Base-by-base conservation (phyloP, 2,797 vertebrate genomes). In the Dipus sagitta region DNA sequence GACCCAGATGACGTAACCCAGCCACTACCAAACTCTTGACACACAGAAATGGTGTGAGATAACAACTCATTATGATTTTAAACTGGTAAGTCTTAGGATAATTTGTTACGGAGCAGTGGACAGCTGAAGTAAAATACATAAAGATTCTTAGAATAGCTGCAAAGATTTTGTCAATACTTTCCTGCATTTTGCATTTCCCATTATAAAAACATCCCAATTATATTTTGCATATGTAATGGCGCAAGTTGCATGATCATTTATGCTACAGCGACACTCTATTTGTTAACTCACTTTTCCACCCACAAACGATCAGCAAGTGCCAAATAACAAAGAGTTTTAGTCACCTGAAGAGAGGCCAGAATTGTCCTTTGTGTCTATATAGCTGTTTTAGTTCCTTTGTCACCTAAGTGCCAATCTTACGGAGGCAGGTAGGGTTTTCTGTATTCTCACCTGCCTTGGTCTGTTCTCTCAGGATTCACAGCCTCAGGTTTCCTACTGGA, bases 41-140 rank as follows among this genome's bases (percentile, higher is more conserved):
- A 38, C 34, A 89, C 26, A 89, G 58, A 86, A 91, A 62, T 58
- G 34, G 0, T 60, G 18, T 84, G 32, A 95, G n/a, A 28, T n/a
- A 91, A 76, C 30, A 83, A 79, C 77, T 83, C 83, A 72, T 91
- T 76, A 71, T 88, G 75, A 83, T 38, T 91, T 93, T 90, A 91
- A 92, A 34, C 30, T 21, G 82, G 38, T 42, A 68, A 93, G 3
- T 72, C 77, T 88, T 30, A 64, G 47, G 5, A 85, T 93, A 80
- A 83, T 85, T 92, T 94, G 18, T 91, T 86, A 74, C 65, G 23
- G 3, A 62, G 58, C 67, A 83, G 81, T 62, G 68, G 62, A 70
- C 34, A 93, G 62, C 26, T 71, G 81, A 65, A 52, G 30, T 11
- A 83, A 18, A 68, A 4, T 21, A 77, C 30, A 28, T 77, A 88